Percentiles rank a stretch among this genome's conserved stretches.
phyloP scores from a whole-genome alignment of 2,113 vertebrate species.

The Eira barbara region DNA sequence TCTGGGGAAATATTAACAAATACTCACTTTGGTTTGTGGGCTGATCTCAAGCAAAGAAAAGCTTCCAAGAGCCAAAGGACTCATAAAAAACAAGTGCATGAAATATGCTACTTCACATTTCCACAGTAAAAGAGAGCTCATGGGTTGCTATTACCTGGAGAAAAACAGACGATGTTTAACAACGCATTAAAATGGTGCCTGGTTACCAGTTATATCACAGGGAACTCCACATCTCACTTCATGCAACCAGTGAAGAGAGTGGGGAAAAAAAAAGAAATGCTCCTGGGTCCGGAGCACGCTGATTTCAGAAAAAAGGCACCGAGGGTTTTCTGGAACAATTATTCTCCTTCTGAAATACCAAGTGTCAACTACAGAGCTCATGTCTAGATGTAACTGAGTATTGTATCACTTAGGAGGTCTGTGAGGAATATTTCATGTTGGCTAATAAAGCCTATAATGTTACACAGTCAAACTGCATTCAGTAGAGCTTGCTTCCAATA shows the following conservation, averaged over 20 bases:
- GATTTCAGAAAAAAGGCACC: background rate
- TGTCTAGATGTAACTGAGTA: background rate
- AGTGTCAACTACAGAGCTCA: background rate
- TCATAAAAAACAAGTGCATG: constrained; percentile 47
- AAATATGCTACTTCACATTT: background rate
- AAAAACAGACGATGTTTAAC: background rate
- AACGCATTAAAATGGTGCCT: background rate
- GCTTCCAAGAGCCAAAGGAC: constrained; percentile 1
- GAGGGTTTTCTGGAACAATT: background rate
- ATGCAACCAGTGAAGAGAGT: background rate
- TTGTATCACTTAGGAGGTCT: background rate
- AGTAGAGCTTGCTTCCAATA: background rate
- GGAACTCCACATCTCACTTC: background rate
- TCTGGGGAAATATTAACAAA: constrained; percentile 40
- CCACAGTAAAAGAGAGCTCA: background rate
- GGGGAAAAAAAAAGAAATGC: background rate
- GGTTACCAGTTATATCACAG: background rate
- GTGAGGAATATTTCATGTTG: background rate
- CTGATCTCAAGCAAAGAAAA: background rate
- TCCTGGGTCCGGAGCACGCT: background rate
- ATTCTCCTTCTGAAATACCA: background rate
- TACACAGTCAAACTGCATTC: background rate
- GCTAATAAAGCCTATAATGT: background rate
- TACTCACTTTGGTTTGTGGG: constrained; percentile 33
- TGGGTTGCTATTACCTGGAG: background rate